Evolutionary conservation across 2,113 vertebrate species (phyloP).

Genomic region (Laterallus jamaicensis): DNA sequence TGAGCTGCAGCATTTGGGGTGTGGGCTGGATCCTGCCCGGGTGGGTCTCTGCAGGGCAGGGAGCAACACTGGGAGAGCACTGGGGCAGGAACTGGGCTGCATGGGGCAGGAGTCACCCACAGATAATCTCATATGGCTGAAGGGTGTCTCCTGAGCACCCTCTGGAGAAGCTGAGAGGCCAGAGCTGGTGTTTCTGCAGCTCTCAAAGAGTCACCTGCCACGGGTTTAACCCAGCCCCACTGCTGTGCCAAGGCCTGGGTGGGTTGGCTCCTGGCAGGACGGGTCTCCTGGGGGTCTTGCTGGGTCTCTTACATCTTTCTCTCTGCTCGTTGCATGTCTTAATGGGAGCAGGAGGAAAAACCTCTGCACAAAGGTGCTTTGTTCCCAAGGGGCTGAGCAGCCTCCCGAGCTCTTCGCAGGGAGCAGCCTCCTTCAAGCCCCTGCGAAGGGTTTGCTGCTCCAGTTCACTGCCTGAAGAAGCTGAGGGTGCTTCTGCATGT

Average conservation of each 20-base stretch:
- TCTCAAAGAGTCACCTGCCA: accelerated
- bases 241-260: accelerated
- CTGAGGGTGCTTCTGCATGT: accelerated
- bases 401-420: neutral
- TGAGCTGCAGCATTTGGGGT: accelerated
- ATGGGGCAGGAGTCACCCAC: neutral
- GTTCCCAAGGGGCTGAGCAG: neutral
- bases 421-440: neutral
- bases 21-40: accelerated
- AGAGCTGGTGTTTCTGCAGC: neutral
- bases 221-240: accelerated
- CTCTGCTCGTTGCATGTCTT: neutral
- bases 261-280: neutral
- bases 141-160: neutral
- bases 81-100: neutral
- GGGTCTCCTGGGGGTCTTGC: accelerated
- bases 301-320: accelerated
- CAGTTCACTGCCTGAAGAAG: accelerated
- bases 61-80: neutral
- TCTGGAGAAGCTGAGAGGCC: neutral
- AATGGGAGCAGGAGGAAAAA: accelerated
- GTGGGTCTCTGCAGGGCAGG: accelerated
- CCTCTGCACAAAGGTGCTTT: neutral
- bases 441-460: neutral
- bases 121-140: accelerated